These are phyloP conservation scores for Mormyrops attenuatus DNA, from an alignment of 2,797 vertebrate species.

Conservation along the genomic window DNA sequence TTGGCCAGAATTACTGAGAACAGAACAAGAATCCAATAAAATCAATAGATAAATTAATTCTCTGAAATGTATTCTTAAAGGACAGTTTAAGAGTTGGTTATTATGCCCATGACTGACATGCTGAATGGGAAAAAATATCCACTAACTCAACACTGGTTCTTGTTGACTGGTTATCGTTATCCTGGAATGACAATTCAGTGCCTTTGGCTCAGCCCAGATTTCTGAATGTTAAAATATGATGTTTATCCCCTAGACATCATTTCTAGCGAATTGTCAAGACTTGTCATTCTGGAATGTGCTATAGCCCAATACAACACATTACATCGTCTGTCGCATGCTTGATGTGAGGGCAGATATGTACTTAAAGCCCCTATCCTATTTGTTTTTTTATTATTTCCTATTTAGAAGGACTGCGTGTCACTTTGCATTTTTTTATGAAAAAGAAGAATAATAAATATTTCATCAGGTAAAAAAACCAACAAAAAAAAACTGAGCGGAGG, in stretches of 20 bases:
- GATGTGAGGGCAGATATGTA: neutral
- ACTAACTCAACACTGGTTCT: neutral
- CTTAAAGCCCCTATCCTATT: neutral
- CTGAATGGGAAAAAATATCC: neutral
- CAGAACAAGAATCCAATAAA: neutral
- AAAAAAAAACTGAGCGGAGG: neutral
- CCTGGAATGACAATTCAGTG: neutral
- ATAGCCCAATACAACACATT: neutral
- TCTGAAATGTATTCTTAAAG: neutral
- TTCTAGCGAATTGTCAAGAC: neutral
- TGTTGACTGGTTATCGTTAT: neutral
- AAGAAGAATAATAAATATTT: neutral
- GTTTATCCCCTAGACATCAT: neutral
- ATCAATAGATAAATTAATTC: neutral
- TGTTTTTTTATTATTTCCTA: neutral
- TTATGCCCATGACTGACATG: neutral
- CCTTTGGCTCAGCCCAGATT: neutral
- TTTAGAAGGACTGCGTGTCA: conserved; percentile 1
- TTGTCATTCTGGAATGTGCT: neutral
- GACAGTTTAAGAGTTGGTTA: neutral
- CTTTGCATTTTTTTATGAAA: neutral
- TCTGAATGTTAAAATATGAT: neutral
- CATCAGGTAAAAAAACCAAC: neutral
- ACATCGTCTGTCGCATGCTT: neutral
- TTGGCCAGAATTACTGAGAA: neutral